Conservation (phyloP, 2,113 vertebrate genomes). For the Engystomops pustulosus region DNA sequence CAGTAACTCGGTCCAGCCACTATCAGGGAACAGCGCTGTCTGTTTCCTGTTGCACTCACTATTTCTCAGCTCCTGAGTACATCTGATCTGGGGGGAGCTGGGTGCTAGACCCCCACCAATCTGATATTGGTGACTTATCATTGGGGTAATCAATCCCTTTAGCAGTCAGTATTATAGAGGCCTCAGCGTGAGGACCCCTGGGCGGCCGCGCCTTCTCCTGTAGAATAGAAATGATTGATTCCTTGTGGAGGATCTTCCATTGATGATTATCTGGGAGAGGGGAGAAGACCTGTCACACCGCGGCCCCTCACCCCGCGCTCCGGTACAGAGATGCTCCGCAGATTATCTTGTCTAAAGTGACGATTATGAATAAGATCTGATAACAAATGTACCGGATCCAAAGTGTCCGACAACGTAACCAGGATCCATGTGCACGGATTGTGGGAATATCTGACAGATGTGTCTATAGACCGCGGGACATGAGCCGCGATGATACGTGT, state of each 20-base stretch:
- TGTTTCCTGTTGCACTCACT: no score
- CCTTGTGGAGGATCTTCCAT: background rate
- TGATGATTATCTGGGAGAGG: slow-evolving; percentile 61
- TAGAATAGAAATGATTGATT: slow-evolving; percentile 34
- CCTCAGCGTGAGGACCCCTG: background rate
- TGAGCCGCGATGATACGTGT: no score
- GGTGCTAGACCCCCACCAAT: no score
- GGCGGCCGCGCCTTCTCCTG: background rate
- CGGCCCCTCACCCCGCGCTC: slow-evolving; percentile 45
- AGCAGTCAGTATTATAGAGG: no score
- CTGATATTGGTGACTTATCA: no score
- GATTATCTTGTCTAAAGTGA: slow-evolving; percentile 53
- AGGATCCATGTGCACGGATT: background rate
- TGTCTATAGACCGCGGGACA: no score
- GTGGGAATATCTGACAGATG: background rate
- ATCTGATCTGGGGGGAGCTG: no score
- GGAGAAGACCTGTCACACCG: slow-evolving; percentile 51
- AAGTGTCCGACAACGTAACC: background rate
- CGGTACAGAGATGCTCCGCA: background rate
- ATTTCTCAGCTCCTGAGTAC: no score
- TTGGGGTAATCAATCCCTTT: no score
- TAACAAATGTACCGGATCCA: background rate
- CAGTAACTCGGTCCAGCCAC: no score
- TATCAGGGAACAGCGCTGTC: no score
- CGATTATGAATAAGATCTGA: slow-evolving; percentile 52